These are phyloP conservation scores for Fragum sueziense DNA, from an alignment of 2,888 invertebrate genomes.

Conservation along the genomic window DNA sequence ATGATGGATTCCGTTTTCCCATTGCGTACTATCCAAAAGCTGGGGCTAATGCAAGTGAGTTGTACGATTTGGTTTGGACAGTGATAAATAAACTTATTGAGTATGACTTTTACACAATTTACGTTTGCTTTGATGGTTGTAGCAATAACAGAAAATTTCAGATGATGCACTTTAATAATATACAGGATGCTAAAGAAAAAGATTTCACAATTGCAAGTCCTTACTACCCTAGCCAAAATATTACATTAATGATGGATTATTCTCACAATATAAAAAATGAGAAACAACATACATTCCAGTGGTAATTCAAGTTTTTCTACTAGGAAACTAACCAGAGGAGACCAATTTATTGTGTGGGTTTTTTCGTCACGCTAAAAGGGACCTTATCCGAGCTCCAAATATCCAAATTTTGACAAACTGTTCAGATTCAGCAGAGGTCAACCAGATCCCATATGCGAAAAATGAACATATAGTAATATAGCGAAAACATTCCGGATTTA, in stretches of 20 bases:
- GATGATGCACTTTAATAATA: conserved; percentile 22
- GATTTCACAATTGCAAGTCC: not conserved
- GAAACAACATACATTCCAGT: conserved; percentile 32
- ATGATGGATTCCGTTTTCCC: conserved; percentile 33
- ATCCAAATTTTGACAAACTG: too few relatives aligned
- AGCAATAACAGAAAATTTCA: conserved; percentile 25
- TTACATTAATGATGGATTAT: conserved; percentile 29
- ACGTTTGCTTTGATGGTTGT: conserved; percentile 35
- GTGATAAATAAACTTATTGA: conserved; percentile 18
- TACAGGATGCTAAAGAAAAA: not conserved
- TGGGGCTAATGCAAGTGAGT: conserved; percentile 22
- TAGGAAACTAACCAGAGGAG: conserved; percentile 14
- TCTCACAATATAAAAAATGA: conserved; percentile 28
- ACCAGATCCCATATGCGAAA: too few relatives aligned
- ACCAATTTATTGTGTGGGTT: not conserved
- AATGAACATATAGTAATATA: too few relatives aligned
- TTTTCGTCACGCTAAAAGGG: too few relatives aligned
- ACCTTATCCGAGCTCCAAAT: too few relatives aligned
- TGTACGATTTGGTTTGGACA: conserved; percentile 39
- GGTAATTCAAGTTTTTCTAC: not conserved
- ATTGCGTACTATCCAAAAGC: conserved; percentile 24
- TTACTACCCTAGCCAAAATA: not conserved
- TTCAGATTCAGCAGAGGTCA: too few relatives aligned
- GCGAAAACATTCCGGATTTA: too few relatives aligned
- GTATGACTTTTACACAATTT: conserved; percentile 25